Base-by-base conservation (phyloP, 64 coral and sea anemone genomes). In the Cladopsammia gracilis region DNA sequence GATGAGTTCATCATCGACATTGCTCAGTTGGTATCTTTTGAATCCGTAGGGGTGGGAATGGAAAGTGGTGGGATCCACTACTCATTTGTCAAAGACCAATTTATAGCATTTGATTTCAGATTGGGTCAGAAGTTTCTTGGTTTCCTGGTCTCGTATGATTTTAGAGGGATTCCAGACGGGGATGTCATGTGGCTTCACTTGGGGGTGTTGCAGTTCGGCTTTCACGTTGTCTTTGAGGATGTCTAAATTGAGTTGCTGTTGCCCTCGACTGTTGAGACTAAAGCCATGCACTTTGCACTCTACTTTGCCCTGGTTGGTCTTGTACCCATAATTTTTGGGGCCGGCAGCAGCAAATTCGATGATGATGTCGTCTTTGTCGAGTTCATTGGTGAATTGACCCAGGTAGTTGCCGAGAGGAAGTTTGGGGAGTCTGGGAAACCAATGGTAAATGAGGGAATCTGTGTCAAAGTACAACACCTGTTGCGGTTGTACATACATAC, bases 311-410 rank as follows among this genome's bases (percentile, higher is more conserved):
- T 88, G 0, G 5, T 66, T 2, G 3, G 85, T 88, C 1, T 9
- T 56, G 68, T 88, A 74, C 0, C 67, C 88, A 25, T 80, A 90
- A 79, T 68, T 79, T 53, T 70, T 90, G n/a, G 75, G 58, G 0
- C 74, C 74, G 3, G 51, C 88, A n/a, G 88, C 62, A 9, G 53
- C 73, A 54, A 89, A 78, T 64, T 90, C 57, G 0, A 67, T 13
- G 46, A 79, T 79, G 18, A n/a, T 15, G 20, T 90, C 75, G 0
- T 57, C 88, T 22, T 54, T 49, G 15, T 58, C 75, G 8, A 80
- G 45, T 53, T 90, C 88, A 64, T 58, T 69, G 6, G 20, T 88
- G 68, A 88, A 71, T 5, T 88, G 7, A 0, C 85, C 85, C 68
- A 88, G 19, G 85, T 88, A 58, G 2, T 73, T 51, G 5, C 85